Base-by-base conservation (phyloP, 1,140 invertebrate genomes). In the Helicoverpa zea region DNA sequence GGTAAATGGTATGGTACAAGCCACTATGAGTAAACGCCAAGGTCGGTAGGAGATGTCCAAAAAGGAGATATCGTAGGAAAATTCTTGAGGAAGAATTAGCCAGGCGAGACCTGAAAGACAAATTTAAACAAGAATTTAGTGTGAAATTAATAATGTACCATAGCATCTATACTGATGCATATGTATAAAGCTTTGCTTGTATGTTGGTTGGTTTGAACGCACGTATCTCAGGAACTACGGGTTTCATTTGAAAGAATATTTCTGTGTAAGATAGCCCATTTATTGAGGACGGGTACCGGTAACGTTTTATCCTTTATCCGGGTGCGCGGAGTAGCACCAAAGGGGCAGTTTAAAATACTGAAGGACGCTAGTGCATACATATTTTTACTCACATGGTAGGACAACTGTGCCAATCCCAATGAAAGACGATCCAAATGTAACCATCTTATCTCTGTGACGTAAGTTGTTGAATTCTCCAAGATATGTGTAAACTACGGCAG, bases 21-120 rank as follows among this genome's bases (percentile, higher is more conserved):
- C 86, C 0, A 96, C 93, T 2, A 97, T 89, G 83, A 97, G 96
- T 1, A 97, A 92, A 9, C 97, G 92, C 97, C 97, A 98, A 13
- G 96, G 96, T 86, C 96, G 85, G 94, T 96, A 90, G 70, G 90
- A 73, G 92, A 96, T 89, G 86, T 89, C 81, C 89, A 91, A 59
- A 83, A 94, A 80, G 52, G 88, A 47, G 82, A 94, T 87, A 80
- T 88, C 78, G 85, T 92, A 78, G 14, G 89, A 78, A 83, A 95
- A 96, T 3, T 96, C 92, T 52, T 95, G 81, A 0, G 97, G 96
- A 9, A 97, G 96, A 11, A 97, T 96, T 0, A 96, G 64, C 97
- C 97, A 97, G 2, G 97, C 97, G 61, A 97, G 85, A 83, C 96
- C 96, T 97, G 95, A 23, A 59, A 70, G 13, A 5, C 12, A 63